These are phyloP conservation scores for Hyalella azteca DNA, from an alignment of 2,888 invertebrate genomes.

Conservation along the genomic window DNA sequence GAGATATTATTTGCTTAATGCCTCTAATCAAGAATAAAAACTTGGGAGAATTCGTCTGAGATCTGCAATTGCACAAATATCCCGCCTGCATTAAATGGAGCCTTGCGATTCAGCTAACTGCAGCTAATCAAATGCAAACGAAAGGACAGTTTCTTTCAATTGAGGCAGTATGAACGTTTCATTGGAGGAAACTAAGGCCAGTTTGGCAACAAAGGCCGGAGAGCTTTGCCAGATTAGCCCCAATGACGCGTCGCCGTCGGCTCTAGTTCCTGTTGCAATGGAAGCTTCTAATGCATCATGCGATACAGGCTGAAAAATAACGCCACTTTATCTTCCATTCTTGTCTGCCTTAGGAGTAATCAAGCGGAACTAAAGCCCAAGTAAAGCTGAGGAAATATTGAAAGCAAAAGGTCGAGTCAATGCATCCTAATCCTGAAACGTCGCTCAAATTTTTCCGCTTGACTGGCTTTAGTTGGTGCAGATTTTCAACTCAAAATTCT, in stretches of 20 bases:
- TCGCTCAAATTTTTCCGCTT: constrained; percentile 34
- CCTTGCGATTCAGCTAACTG: neutral
- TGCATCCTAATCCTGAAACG: constrained; percentile 32
- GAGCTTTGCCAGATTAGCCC: neutral
- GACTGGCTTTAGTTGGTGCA: neutral
- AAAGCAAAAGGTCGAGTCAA: constrained; percentile 28
- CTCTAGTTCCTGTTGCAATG: neutral
- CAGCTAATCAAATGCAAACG: neutral
- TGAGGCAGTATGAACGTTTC: neutral
- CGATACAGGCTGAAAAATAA: constrained; percentile 33
- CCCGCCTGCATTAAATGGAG: no score
- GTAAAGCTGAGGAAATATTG: constrained; percentile 25
- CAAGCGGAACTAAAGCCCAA: constrained; percentile 31
- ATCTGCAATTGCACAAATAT: no score
- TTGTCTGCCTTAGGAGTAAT: constrained; percentile 24
- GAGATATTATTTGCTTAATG: no score
- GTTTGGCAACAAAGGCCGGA: neutral
- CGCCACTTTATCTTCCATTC: constrained; percentile 28
- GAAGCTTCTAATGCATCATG: constrained; percentile 5
- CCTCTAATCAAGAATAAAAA: no score
- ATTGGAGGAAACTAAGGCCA: constrained; percentile 9
- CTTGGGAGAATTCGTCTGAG: no score
- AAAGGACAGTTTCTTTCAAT: neutral
- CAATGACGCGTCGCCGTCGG: neutral
- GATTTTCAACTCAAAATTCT: constrained; percentile 9